Base-by-base conservation (phyloP, 2,888 invertebrate genomes). In the Cerceris rybyensis region DNA sequence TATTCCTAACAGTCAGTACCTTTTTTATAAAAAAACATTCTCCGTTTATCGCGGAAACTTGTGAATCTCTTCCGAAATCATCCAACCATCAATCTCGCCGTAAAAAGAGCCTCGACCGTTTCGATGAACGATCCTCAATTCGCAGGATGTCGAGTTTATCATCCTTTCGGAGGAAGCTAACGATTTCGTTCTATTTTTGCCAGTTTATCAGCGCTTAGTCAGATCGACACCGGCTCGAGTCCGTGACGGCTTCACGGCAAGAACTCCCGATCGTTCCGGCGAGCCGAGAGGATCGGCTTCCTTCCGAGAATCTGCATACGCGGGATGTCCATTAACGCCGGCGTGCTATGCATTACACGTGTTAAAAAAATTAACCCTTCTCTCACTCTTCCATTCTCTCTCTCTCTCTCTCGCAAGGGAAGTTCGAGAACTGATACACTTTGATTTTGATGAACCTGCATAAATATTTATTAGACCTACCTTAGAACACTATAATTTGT, bases 301-400 rank as follows among this genome's bases (percentile, higher is more conserved):
- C 75, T 89, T 89, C 87, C 76, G 52, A 75, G 85, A 88, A 89
- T 85, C 81, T 78, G 81, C 82, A 85, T 88, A 90, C 85, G 81
- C 84, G 84, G 85, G 85, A 86, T 79, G 85, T 89, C 88, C 88
- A 90, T 90, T 90, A 90, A 88, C 86, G 82, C 52, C 78, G 73
- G 59, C 61, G 80, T 78, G 86, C 85, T 88, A 87, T 83, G 85
- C 80, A 87, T 86, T 88, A 90, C 88, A 88, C 86, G 88, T 90
- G 90, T 90, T 75, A 87, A 88, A 90, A 86, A 89, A 89, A 87
- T 87, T 86, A 87, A 88, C 83, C 86, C 81, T 46, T 78, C 43
- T 41, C 54, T 50, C 50, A 2, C 49, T 28, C 46, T 8, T 46
- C 6, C 46, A 28, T 28, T 28, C 2, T 28, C 28, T 28, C 2